Evolutionary conservation across 2,888 invertebrate genomes (phyloP).

Genomic region (Lepidochrysops patricia): DNA sequence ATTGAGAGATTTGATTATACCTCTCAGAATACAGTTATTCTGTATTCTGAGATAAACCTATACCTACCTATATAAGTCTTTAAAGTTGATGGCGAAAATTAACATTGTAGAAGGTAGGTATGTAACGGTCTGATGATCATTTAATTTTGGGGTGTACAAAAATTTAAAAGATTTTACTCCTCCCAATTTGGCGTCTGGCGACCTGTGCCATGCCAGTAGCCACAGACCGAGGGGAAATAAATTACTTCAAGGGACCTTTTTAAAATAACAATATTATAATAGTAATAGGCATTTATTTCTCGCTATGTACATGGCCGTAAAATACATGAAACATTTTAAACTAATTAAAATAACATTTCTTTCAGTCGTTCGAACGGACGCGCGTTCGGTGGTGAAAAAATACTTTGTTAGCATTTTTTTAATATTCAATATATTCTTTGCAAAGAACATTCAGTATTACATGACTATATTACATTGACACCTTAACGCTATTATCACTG

Average conservation of each 20-base stretch:
- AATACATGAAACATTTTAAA: conserved; percentile 60
- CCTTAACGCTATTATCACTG: conserved; percentile 71
- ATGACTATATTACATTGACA: conserved; percentile 37
- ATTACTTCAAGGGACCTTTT: neutral
- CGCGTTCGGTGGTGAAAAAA: conserved; percentile 1
- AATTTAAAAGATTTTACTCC: too few species aligned
- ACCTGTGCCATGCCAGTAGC: too few species aligned
- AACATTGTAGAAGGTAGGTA: too few species aligned
- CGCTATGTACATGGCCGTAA: conserved; percentile 70
- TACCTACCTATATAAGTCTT: too few species aligned
- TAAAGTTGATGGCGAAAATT: too few species aligned
- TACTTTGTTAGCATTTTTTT: neutral
- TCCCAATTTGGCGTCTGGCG: too few species aligned
- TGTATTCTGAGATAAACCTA: too few species aligned
- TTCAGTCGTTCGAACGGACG: conserved; percentile 46
- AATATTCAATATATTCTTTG: neutral
- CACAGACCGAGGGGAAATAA: too few species aligned
- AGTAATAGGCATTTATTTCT: conserved; percentile 49
- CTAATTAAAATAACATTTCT: conserved; percentile 64
- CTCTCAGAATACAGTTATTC: too few species aligned
- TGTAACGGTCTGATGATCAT: neutral
- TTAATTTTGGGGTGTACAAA: too few species aligned
- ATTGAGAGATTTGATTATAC: neutral
- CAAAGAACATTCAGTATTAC: neutral
- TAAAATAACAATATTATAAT: conserved; percentile 23